Conservation (phyloP, 2,797 vertebrate species). For the Parauchenoglanis ngamensis region DNA sequence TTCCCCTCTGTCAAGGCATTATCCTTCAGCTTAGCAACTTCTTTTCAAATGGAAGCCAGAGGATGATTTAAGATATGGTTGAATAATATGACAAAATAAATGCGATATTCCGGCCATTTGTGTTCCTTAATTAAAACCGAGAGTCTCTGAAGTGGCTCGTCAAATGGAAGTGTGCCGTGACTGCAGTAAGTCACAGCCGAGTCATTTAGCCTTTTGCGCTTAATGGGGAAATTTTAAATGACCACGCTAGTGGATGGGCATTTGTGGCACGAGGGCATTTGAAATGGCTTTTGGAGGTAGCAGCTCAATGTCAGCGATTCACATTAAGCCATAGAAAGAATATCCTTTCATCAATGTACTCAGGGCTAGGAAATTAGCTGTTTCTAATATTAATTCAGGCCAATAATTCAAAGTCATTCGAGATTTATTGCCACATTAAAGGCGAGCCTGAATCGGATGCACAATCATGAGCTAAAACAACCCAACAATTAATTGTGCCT, state of each 20-base stretch:
- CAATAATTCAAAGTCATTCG: constrained; percentile 70
- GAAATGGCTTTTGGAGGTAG: constrained; percentile 60
- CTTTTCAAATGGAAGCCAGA: constrained; percentile 80
- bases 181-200: constrained; percentile 46
- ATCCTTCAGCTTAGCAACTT: constrained; percentile 93
- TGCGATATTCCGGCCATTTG: constrained; percentile 57
- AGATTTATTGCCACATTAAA: constrained; percentile 67
- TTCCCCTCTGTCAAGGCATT: constrained; percentile 91
- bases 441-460: constrained; percentile 52
- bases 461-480: constrained; percentile 57
- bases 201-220: constrained; percentile 48
- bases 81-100: constrained; percentile 57
- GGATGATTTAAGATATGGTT: constrained; percentile 70
- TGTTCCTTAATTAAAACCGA: constrained; percentile 65
- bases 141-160: constrained; percentile 57
- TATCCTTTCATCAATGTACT: constrained; percentile 67
- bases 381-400: constrained; percentile 68
- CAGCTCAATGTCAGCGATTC: constrained; percentile 61
- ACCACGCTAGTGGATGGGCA: constrained; percentile 45
- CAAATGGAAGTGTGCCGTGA: constrained; percentile 50
- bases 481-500: constrained; percentile 52
- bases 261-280: constrained; percentile 53
- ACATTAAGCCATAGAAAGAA: constrained; percentile 58
- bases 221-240: constrained; percentile 52
- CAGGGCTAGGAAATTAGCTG: constrained; percentile 67